phyloP scores from a whole-genome alignment of 1,140 invertebrate species.

The Bombus impatiens region DNA sequence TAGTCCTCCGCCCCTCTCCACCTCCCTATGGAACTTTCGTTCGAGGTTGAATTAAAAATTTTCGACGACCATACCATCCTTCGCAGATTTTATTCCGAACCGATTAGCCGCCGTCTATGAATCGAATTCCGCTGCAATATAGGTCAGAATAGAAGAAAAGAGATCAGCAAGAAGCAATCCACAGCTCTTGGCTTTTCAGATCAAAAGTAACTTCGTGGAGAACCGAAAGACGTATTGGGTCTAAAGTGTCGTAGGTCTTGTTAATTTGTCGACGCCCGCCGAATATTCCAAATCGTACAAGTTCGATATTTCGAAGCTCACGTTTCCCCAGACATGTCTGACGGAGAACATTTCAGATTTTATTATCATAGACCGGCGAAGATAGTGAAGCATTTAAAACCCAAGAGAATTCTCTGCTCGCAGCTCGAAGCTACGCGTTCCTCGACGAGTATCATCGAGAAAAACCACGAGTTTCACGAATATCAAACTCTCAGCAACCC shows the following conservation, averaged over 20 bases:
- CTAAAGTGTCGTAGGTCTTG: not conserved
- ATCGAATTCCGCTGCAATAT: not conserved
- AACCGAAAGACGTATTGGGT: not conserved
- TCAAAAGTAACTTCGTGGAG: not conserved
- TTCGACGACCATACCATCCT: not conserved
- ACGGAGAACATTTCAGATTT: not conserved
- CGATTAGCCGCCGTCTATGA: not conserved
- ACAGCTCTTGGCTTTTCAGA: no score
- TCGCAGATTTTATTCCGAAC: not conserved
- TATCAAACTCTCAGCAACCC: not conserved
- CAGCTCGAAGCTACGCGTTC: not conserved
- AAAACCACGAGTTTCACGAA: not conserved
- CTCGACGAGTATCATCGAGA: not conserved
- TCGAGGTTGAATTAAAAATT: constrained; percentile 43
- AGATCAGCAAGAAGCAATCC: no score
- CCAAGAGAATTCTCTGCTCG: not conserved
- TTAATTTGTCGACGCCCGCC: not conserved
- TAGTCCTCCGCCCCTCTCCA: not conserved
- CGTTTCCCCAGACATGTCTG: not conserved
- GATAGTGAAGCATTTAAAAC: not conserved
- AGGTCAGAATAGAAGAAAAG: not conserved
- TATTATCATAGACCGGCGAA: not conserved
- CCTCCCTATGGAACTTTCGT: constrained; percentile 34
- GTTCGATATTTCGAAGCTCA: not conserved
- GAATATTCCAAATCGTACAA: no score